Base-by-base conservation (phyloP, 2,888 invertebrate genomes). In the Flabesymbios commensalis region DNA sequence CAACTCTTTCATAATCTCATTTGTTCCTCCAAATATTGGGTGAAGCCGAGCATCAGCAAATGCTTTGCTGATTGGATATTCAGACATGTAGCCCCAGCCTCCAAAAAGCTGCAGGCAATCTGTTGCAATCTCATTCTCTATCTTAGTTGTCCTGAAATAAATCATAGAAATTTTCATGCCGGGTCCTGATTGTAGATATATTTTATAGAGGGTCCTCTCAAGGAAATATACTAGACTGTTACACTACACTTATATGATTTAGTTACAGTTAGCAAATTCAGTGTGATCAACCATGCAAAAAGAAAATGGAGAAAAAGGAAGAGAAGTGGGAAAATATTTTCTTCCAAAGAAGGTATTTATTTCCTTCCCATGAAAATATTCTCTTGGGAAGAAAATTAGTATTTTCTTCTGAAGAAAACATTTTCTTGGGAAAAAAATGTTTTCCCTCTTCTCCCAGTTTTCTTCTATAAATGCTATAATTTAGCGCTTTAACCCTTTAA, bases 1-100 rank as follows among this genome's bases (percentile, higher is more conserved):
- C 17, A 84, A 74, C 68, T 84, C 84, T 62, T 83, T 83, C 83
- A 84, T 83, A 61, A 84, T 84, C 72, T 84, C 84, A 69, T 83
- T 84, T 66, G 78, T 79, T n/a, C 84, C 84, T 4, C 83, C 84
- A 69, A 84, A 84, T 61, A 84, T 83, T 28, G 82, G 76, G 69
- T 84, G 83, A 1, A 83, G 81, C 32, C 83, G 68, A 28, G 83
- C 74, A 63, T 83, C 83, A 2, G 79, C 78, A 66, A 77, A 84
- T 22, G 83, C 77, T 47, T 74, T 73, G 48, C 81, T 77, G 55
- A 84, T 83, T 5, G 82, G 82, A 65, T 81, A 83, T 65, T 84
- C 84, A 79, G 78, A 79, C 82, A 84, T 83, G 75, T 82, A 84
- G 29, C 84, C 84, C 79, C 82, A 83, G 2, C 84, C 84, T 17